These are phyloP conservation scores for Diorhabda sublineata DNA, from an alignment of 1,140 invertebrate genomes.

Conservation along the genomic window DNA sequence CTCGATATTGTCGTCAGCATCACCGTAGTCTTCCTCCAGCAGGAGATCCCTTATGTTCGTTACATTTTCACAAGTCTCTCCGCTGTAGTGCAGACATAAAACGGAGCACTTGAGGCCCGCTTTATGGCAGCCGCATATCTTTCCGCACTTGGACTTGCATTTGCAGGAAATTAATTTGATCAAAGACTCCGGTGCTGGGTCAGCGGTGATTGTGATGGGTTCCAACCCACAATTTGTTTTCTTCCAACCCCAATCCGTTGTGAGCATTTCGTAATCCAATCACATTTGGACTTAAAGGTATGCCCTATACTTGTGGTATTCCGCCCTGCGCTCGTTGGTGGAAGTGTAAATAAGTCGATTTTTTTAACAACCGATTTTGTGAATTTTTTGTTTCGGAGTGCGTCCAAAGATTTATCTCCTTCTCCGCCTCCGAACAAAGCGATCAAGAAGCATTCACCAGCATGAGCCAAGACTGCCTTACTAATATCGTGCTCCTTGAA, in stretches of 20 bases:
- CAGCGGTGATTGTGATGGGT: not conserved
- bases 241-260: constrained; percentile 11
- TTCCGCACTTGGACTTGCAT: not conserved
- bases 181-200: constrained; percentile 2
- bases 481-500: too few species aligned
- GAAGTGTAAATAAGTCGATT: too few species aligned
- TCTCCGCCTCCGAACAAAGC: too few species aligned
- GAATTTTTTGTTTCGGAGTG: too few species aligned
- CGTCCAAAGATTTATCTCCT: too few species aligned
- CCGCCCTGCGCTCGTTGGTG: too few species aligned
- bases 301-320: not conserved
- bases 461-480: too few species aligned
- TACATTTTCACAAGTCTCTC: constrained; percentile 6
- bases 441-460: too few species aligned
- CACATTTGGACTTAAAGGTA: constrained; percentile 9
- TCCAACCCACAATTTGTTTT: not conserved
- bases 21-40: not conserved
- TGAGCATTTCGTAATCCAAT: not conserved
- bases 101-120: not conserved
- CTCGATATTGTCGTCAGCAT: not conserved
- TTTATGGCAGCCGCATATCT: constrained; percentile 9
- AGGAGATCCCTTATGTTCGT: too few species aligned
- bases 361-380: too few species aligned
- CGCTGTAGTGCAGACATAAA: not conserved
- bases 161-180: constrained; percentile 11